A percentile compares a stretch with the other conserved stretches of the same genome.
phyloP scores from a whole-genome alignment of 1,140 invertebrate species.

The Drosophila parvula region DNA sequence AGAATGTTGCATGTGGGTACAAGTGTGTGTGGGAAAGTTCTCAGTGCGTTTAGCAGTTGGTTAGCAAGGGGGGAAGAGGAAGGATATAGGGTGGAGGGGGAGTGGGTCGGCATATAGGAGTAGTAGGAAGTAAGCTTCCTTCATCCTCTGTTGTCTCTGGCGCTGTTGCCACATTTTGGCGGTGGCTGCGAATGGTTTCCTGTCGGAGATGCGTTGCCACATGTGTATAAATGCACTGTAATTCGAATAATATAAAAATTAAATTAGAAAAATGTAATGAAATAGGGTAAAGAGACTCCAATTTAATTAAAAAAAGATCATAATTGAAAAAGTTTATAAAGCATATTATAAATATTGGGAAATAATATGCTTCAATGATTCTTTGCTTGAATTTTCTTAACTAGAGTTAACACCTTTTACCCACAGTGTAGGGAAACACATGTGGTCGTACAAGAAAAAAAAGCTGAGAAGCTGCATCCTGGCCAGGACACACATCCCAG shows the following conservation, averaged over 20 bases:
- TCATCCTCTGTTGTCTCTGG: constrained; percentile 62
- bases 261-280: too few species aligned
- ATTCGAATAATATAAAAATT: too few species aligned
- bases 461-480: constrained; percentile 64
- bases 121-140: constrained; percentile 60
- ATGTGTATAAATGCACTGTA: constrained; percentile 24
- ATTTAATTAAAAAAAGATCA: too few species aligned
- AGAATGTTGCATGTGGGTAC: constrained; percentile 46
- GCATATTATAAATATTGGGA: too few species aligned
- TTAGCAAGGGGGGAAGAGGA: not conserved
- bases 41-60: constrained; percentile 72
- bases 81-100: not conserved
- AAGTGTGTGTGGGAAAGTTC: constrained; percentile 70
- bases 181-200: constrained; percentile 76
- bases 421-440: constrained; percentile 6
- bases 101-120: constrained; percentile 17
- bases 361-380: too few species aligned
- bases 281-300: too few species aligned
- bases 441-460: constrained; percentile 29
- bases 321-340: too few species aligned
- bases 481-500: constrained; percentile 53
- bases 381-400: too few species aligned
- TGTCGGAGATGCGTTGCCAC: constrained; percentile 76
- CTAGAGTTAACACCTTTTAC: not conserved
- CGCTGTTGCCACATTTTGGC: constrained; percentile 77